Evolutionary conservation across 2,797 vertebrate species (phyloP), one percentile per base, ranked within the genome.

Genomic region (Etheostoma perlongum): DNA sequence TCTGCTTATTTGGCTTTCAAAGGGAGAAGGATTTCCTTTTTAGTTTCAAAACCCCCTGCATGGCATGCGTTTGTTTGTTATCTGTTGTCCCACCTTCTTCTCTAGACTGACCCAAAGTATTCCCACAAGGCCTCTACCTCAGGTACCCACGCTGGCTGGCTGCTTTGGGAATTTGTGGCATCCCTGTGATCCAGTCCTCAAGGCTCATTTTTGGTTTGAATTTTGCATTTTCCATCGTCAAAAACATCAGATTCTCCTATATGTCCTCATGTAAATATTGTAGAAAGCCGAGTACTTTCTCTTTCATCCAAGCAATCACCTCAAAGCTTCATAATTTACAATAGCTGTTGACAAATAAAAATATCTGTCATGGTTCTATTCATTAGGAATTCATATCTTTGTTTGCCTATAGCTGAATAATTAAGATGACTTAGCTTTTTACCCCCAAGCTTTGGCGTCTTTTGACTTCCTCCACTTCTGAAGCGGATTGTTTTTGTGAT

Each of bases 1-100:
- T 90, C 88, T 65, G 60, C 92, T 93, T 90, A 93, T 93, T 92
- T 94, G 91, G 89, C 83, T 93, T 94, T 94, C 92, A 94, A 95
- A 95, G 90, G 80, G 76, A 77, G 67, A 40, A 12, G 61, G 79
- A 77, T 90, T 81, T 74, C 83, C 84, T 89, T 91, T 90, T 77
- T 65, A 80, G 79, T 85, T 88, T 89, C 85, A 82, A 81, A 82
- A 84, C 68, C 58, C 72, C 75, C 74, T 33, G 64, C 58, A 16
- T 64, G 73, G 82, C 87, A 68, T 59, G 69, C 33, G 72, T 86
- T 86, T 87, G 83, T 90, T 90, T 72, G 13, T 76, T 53, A 68
- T 82, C 76, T 77, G 54, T 72, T 85, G 60, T 74, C 67, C 55
- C 80, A 68, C 70, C 67, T 80, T 74, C 69, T 66, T 85, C 83